Percentiles rank a stretch among this genome's conserved stretches.
Evolutionary conservation across 1,140 invertebrate genomes (phyloP).

Genomic region (Xylocopa sonorina): DNA sequence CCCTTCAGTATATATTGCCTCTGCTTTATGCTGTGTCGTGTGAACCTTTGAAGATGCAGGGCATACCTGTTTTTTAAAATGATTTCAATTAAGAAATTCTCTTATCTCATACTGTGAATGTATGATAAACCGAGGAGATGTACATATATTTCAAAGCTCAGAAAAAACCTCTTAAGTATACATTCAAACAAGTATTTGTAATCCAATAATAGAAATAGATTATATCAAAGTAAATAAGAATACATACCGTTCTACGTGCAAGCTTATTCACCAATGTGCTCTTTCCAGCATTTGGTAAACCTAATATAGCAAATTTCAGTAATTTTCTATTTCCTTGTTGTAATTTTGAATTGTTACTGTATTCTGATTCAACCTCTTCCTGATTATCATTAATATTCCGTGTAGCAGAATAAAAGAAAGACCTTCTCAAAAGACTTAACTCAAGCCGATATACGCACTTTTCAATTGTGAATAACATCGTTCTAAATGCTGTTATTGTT

Average conservation of each 20-base stretch:
- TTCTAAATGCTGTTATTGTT: background rate
- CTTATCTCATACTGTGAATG: too few relatives aligned
- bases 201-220: background rate
- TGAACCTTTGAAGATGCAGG: constrained; percentile 94
- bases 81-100: background rate
- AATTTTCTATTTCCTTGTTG: constrained; percentile 71
- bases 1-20: constrained; percentile 87
- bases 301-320: constrained; percentile 93
- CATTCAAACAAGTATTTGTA: too few relatives aligned
- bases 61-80: constrained; percentile 86
- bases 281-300: constrained; percentile 96
- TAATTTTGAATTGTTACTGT: constrained; percentile 11
- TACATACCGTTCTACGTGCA: constrained; percentile 88
- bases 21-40: constrained; percentile 89
- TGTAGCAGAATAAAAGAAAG: background rate
- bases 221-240: constrained; percentile 12
- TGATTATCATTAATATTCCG: background rate
- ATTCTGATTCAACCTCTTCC: background rate
- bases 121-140: too few relatives aligned
- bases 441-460: background rate
- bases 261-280: constrained; percentile 96
- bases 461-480: constrained; percentile 37
- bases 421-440: constrained; percentile 8
- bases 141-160: too few relatives aligned
- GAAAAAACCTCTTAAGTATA: too few relatives aligned